Percentiles rank a stretch among this genome's conserved stretches.
Conservation (phyloP, 1,140 invertebrate species). For the Patella vulgata region DNA sequence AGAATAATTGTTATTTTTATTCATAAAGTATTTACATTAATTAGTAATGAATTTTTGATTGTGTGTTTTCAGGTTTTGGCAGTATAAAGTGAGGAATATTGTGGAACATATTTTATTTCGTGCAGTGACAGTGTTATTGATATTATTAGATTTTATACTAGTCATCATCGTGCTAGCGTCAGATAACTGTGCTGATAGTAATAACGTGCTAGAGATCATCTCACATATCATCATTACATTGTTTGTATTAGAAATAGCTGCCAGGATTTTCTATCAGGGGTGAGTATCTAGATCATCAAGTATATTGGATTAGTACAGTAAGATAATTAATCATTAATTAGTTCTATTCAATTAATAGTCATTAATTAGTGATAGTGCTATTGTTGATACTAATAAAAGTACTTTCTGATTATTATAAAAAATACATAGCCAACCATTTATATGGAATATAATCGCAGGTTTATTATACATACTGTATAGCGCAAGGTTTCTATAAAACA, state of each 20-base stretch:
- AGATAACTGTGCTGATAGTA: conserved; percentile 35
- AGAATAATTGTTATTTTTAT: no score
- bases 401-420: neutral
- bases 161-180: conserved; percentile 64
- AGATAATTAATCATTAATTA: neutral
- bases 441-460: no score
- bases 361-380: neutral
- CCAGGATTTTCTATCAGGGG: conserved; percentile 65
- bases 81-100: conserved; percentile 33
- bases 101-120: conserved; percentile 59
- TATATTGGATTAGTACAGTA: neutral
- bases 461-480: no score
- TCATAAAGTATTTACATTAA: no score
- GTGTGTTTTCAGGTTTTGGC: conserved; percentile 45
- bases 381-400: conserved; percentile 1
- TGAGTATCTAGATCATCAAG: conserved; percentile 37
- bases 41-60: no score
- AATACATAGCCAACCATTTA: no score
- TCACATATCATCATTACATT: conserved; percentile 64
- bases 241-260: conserved; percentile 65
- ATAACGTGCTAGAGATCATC: conserved; percentile 47
- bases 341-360: neutral
- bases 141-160: conserved; percentile 64
- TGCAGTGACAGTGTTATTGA: conserved; percentile 59
- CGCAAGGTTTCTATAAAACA: no score